phyloP scores from a whole-genome alignment of 2,888 invertebrate species.

The Lycocerus yunnanus region DNA sequence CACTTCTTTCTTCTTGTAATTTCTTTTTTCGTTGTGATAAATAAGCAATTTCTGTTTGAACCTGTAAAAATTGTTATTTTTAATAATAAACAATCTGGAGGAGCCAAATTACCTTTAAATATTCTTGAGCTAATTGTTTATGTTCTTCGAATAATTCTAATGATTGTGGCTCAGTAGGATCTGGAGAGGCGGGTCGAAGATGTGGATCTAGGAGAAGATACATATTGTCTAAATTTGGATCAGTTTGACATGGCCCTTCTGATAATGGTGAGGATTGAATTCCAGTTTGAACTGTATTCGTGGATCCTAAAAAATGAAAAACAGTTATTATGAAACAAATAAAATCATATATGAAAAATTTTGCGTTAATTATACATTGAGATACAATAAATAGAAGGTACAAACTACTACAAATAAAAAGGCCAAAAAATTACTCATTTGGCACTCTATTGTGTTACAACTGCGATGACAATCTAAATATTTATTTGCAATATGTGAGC shows the following conservation, averaged over 20 bases:
- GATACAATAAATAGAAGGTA: background rate
- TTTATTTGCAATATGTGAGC: background rate
- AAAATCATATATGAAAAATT: background rate
- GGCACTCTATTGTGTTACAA: background rate
- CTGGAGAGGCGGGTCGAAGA: conserved; percentile 82
- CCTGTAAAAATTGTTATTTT: conserved; percentile 50
- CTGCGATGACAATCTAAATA: background rate
- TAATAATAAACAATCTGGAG: background rate
- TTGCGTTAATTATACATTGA: background rate
- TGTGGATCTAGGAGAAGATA: conserved; percentile 81
- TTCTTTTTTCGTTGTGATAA: conserved; percentile 79
- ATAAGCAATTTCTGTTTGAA: conserved; percentile 83
- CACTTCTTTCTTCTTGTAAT: conserved; percentile 69
- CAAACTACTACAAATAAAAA: background rate
- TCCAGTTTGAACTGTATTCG: conserved; percentile 45
- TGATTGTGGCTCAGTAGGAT: conserved; percentile 76
- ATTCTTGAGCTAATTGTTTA: conserved; percentile 85
- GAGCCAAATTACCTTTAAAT: conserved; percentile 68
- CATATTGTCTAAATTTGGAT: conserved; percentile 69
- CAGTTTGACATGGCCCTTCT: conserved; percentile 38
- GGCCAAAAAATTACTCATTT: background rate
- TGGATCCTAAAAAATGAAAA: conserved; percentile 37
- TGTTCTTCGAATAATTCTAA: conserved; percentile 87
- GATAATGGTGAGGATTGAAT: conserved; percentile 45
- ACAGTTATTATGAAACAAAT: background rate